Conservation (phyloP, 2,797 vertebrate species). For the Craterocephalus amniculus region DNA sequence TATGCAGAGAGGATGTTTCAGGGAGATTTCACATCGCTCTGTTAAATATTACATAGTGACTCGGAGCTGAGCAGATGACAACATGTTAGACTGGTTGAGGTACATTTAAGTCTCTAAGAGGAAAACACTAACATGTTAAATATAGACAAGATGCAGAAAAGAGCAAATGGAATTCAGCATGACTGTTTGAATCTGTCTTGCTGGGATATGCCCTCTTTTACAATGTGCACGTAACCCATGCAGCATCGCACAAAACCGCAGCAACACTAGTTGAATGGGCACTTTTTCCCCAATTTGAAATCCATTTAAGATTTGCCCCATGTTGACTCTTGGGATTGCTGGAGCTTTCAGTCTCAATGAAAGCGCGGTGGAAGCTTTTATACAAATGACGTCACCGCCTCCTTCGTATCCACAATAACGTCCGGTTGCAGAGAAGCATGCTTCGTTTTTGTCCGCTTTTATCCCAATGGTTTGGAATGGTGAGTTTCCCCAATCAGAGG, state of each 20-base stretch:
- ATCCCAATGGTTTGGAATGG: conserved; percentile 14
- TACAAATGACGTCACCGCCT: conserved; percentile 50
- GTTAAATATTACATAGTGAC: conserved; percentile 78
- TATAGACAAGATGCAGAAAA: conserved; percentile 63
- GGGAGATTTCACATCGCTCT: conserved; percentile 53
- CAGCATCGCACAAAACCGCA: conserved; percentile 24
- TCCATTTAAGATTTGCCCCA: conserved; percentile 69
- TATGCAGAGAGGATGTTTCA: conserved; percentile 72
- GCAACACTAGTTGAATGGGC: conserved; percentile 70
- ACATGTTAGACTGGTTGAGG: conserved; percentile 52
- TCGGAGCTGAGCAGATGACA: conserved; percentile 58
- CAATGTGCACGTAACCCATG: conserved; percentile 26
- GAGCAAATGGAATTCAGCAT: conserved; percentile 59
- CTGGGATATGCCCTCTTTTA: conserved; percentile 60
- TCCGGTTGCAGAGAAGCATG: conserved; percentile 30
- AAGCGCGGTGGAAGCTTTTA: conserved; percentile 69
- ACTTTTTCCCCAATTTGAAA: conserved; percentile 68
- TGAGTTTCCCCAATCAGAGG: conserved; percentile 21
- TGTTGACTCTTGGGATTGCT: conserved; percentile 54
- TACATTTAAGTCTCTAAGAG: conserved; percentile 61
- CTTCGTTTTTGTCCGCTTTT: conserved; percentile 34
- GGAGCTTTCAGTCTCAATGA: conserved; percentile 53
- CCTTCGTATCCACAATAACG: conserved; percentile 34
- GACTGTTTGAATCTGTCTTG: conserved; percentile 48
- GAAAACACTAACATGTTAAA: conserved; percentile 74